A percentile compares a stretch with the other conserved stretches of the same genome.
Conservation (phyloP, 1,140 invertebrate genomes). For the Neodiprion lecontei region DNA sequence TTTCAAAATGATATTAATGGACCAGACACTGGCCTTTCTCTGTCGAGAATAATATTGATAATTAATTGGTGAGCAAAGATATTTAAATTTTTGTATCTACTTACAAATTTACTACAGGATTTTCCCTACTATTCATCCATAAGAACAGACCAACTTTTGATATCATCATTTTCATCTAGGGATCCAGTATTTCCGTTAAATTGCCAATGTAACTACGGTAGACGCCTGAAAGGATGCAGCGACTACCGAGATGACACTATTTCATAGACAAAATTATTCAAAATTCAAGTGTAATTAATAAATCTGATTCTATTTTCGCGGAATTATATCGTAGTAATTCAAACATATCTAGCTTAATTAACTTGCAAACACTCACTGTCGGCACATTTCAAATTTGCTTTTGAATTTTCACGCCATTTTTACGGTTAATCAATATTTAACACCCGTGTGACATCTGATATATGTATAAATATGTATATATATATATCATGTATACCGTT, state of each 20-base stretch:
- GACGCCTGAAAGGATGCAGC: background rate
- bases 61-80: background rate
- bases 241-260: background rate
- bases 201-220: background rate
- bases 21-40: background rate
- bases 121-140: too few species aligned
- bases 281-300: background rate
- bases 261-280: background rate
- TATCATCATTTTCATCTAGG: too few species aligned
- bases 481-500: too few species aligned
- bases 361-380: background rate
- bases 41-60: background rate
- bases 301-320: background rate
- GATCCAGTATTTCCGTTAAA: background rate
- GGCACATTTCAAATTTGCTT: background rate
- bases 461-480: too few species aligned
- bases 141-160: too few species aligned
- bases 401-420: background rate
- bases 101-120: background rate
- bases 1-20: background rate
- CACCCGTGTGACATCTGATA: too few species aligned
- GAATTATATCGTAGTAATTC: background rate
- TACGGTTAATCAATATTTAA: background rate
- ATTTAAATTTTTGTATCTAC: background rate
- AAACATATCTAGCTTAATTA: background rate